Percentiles rank a stretch among this genome's conserved stretches.
These are phyloP conservation scores for Miniopterus natalensis DNA, from an alignment of 2,113 vertebrate species.

Conservation along the genomic window DNA sequence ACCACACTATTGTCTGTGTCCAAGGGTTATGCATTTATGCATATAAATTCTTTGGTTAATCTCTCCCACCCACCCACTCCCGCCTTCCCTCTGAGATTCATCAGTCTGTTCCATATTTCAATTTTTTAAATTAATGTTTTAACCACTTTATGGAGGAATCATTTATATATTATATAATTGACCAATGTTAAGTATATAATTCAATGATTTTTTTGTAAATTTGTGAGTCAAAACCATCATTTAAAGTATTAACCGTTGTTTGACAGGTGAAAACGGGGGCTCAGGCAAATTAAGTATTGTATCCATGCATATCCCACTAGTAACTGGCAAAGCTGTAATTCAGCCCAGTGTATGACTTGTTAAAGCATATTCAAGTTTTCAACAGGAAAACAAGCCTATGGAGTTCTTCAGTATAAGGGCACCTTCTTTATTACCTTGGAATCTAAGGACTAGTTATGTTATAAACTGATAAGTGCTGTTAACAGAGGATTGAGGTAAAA, in stretches of 20 bases:
- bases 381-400: not conserved
- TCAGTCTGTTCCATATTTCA: no score
- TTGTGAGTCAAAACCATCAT: slow-evolving; percentile 6
- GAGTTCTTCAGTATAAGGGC: not conserved
- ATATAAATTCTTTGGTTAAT: no score
- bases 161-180: not conserved
- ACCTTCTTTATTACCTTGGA: not conserved
- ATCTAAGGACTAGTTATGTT: not conserved
- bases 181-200: not conserved
- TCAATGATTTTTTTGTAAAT: not conserved
- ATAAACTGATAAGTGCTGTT: not conserved
- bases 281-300: not conserved
- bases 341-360: not conserved
- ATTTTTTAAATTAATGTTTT: not conserved
- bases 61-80: no score
- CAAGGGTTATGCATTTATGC: no score
- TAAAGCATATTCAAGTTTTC: not conserved
- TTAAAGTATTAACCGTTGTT: not conserved
- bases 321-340: not conserved
- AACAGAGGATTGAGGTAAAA: not conserved
- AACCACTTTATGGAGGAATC: not conserved
- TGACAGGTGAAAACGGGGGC: not conserved
- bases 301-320: not conserved
- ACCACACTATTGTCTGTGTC: no score
- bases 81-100: no score